A percentile compares a stretch with the other conserved stretches of the same genome.
Evolutionary conservation across 2,113 vertebrate species (phyloP).

Genomic region (Halichoerus grypus): DNA sequence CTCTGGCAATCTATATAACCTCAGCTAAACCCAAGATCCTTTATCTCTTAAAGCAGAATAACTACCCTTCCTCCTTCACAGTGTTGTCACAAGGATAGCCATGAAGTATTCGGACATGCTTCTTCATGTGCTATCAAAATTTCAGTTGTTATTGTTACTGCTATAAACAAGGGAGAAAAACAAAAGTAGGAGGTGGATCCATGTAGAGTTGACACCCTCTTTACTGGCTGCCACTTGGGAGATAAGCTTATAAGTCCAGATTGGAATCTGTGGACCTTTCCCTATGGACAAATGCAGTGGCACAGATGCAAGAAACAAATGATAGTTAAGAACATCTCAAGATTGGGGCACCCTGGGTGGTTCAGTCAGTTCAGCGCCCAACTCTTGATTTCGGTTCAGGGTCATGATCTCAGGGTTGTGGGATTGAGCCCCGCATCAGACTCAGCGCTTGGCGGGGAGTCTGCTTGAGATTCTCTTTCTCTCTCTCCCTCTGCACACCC

Average conservation of each 20-base stretch:
- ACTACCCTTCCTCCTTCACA: neutral
- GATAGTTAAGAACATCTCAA: slow-evolving; percentile 14
- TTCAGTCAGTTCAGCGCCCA: neutral
- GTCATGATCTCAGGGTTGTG: neutral
- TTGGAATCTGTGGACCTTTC: neutral
- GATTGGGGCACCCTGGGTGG: neutral
- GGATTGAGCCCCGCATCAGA: neutral
- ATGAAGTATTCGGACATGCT: neutral
- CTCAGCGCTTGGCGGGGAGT: neutral
- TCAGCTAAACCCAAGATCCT: neutral
- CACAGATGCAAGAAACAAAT: neutral
- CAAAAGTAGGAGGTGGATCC: neutral
- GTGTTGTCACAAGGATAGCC: neutral
- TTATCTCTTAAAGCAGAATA: slow-evolving; percentile 43
- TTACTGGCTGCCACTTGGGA: neutral
- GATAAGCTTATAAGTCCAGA: neutral
- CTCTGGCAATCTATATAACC: neutral
- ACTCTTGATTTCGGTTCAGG: neutral
- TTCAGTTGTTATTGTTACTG: neutral
- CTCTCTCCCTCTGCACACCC: neutral
- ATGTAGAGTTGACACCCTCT: neutral
- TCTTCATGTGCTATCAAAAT: neutral
- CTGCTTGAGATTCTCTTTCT: neutral
- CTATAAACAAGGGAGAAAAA: slow-evolving; percentile 5
- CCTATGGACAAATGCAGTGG: neutral